These are phyloP conservation scores for Muricea muricata DNA, from an alignment of 92 coral and sea anemone species.

Conservation along the genomic window DNA sequence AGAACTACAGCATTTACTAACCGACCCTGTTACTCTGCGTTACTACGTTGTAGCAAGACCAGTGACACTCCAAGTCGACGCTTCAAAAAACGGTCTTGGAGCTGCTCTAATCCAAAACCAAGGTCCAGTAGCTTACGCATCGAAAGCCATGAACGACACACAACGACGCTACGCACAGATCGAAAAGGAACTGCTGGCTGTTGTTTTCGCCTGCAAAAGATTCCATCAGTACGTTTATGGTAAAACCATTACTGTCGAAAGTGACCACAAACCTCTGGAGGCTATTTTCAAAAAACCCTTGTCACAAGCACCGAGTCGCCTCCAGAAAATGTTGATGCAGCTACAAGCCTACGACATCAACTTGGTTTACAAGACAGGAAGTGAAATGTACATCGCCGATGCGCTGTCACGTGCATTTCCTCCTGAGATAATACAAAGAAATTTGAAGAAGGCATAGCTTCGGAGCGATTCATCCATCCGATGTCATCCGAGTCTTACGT, in stretches of 20 bases:
- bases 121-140: neutral
- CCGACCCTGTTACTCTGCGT: neutral
- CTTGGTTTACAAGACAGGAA: neutral
- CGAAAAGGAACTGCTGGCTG: slow-evolving; percentile 1
- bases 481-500: neutral
- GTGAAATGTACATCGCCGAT: neutral
- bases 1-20: neutral
- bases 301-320: too few relatives aligned
- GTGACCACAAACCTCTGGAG: slow-evolving; percentile 8
- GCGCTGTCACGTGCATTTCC: neutral
- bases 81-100: neutral
- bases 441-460: neutral
- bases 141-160: too few relatives aligned
- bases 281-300: neutral
- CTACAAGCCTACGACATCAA: slow-evolving; percentile 4
- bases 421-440: neutral
- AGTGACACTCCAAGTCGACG: neutral
- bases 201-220: too few relatives aligned
- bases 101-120: neutral
- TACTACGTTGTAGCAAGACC: neutral
- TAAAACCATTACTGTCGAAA: neutral
- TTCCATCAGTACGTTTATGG: too few relatives aligned
- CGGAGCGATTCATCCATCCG: neutral
- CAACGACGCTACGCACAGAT: too few relatives aligned
- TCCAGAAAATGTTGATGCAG: neutral